Evolutionary conservation across 2,797 vertebrate species (phyloP).

Genomic region (Premnoplex brunnescens): DNA sequence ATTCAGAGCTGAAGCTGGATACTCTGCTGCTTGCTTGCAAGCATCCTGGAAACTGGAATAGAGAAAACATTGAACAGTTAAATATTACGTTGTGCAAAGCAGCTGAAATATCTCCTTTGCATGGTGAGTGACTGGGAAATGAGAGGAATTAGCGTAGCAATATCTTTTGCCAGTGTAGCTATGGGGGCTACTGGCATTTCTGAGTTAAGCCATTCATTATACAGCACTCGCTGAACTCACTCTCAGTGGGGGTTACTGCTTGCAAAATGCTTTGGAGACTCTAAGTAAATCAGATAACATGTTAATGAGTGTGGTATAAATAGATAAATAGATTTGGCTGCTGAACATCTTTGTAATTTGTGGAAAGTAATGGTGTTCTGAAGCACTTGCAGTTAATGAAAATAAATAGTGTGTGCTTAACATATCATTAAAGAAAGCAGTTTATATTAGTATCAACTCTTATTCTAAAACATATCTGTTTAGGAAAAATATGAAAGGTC

Average conservation of each 20-base stretch:
- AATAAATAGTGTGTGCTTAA: constrained; percentile 26
- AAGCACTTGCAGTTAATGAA: constrained; percentile 23
- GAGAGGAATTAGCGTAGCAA: neutral
- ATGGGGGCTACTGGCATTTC: neutral
- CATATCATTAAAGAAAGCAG: constrained; percentile 39
- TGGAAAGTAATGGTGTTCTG: neutral
- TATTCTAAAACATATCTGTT: constrained; percentile 46
- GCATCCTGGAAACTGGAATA: neutral
- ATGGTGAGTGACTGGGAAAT: neutral
- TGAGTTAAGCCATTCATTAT: neutral
- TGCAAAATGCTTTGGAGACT: constrained; percentile 24
- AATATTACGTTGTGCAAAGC: neutral
- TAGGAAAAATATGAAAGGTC: constrained; percentile 18
- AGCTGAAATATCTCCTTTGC: neutral
- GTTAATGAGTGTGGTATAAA: constrained; percentile 17
- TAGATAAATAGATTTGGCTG: constrained; percentile 53
- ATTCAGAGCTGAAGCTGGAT: neutral
- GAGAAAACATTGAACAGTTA: neutral
- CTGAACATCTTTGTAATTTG: constrained; percentile 45
- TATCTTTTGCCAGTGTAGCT: neutral
- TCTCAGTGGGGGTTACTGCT: neutral
- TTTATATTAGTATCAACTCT: constrained; percentile 23
- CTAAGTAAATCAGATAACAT: neutral
- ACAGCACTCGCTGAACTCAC: neutral
- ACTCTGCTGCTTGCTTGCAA: neutral